Percentiles rank a stretch among this genome's conserved stretches.
These are phyloP conservation scores for Lamellibrachia columna DNA, from an alignment of 2,888 invertebrate genomes.

Conservation along the genomic window DNA sequence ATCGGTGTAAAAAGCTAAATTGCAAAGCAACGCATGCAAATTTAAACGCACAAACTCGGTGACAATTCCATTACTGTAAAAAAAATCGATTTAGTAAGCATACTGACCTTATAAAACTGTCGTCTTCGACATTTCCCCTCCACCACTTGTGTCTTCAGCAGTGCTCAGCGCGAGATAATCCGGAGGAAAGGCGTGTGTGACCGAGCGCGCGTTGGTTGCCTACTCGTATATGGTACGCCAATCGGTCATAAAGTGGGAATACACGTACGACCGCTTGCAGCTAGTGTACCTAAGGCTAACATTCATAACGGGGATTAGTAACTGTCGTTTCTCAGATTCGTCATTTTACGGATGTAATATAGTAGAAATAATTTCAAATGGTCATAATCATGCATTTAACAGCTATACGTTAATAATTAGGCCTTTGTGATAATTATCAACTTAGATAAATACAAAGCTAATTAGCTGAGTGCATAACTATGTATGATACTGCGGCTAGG, in stretches of 20 bases:
- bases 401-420: too few species aligned
- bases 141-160: not conserved
- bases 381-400: too few species aligned
- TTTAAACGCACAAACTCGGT: not conserved
- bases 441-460: too few species aligned
- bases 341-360: too few species aligned
- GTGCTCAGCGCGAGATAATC: not conserved
- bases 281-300: too few species aligned
- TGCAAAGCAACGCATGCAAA: not conserved
- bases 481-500: too few species aligned
- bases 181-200: not conserved
- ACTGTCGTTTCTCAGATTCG: too few species aligned
- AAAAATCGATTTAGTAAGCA: not conserved
- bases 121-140: not conserved
- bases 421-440: too few species aligned
- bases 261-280: too few species aligned
- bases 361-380: too few species aligned
- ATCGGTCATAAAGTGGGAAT: not conserved
- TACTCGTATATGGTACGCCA: not conserved
- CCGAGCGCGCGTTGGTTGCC: not conserved
- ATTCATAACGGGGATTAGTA: too few species aligned
- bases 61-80: not conserved
- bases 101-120: not conserved
- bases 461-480: too few species aligned
- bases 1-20: not conserved